phyloP scores from a whole-genome alignment of 1,140 invertebrate genomes.

The Heterodera schachtii region DNA sequence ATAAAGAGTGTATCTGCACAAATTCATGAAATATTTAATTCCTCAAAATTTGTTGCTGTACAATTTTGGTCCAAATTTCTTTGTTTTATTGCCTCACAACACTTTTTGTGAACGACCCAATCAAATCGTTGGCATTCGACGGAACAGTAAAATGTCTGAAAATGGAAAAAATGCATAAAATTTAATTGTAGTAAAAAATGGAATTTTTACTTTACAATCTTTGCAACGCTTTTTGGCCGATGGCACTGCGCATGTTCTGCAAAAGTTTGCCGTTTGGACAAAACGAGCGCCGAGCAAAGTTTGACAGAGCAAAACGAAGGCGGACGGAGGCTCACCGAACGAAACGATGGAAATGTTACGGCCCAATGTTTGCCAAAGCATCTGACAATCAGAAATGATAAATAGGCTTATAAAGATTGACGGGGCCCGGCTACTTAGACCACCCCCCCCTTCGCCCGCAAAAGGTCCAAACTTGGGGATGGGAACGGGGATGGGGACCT shows the following conservation, averaged over 20 bases:
- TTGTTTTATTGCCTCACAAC: slow-evolving; percentile 66
- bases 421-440: no score
- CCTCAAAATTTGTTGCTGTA: background rate
- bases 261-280: slow-evolving; percentile 75
- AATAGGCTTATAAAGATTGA: background rate
- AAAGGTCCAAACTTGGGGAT: no score
- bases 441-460: no score
- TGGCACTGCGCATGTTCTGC: slow-evolving; percentile 84
- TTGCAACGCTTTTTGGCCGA: slow-evolving; percentile 87
- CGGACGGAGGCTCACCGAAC: slow-evolving; percentile 68
- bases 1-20: no score
- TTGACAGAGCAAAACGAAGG: slow-evolving; percentile 76
- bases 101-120: slow-evolving; percentile 93
- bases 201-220: slow-evolving; percentile 78
- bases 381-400: slow-evolving; percentile 5
- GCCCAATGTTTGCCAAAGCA: slow-evolving; percentile 51
- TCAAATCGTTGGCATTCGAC: slow-evolving; percentile 89
- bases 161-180: slow-evolving; percentile 11
- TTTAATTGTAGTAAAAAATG: slow-evolving; percentile 24
- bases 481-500: no score
- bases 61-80: background rate
- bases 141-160: slow-evolving; percentile 84
- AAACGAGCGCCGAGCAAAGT: slow-evolving; percentile 82
- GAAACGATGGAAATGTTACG: slow-evolving; percentile 34
- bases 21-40: background rate